Conservation (phyloP, 2,113 vertebrate species). For the Neogobius melanostomus region DNA sequence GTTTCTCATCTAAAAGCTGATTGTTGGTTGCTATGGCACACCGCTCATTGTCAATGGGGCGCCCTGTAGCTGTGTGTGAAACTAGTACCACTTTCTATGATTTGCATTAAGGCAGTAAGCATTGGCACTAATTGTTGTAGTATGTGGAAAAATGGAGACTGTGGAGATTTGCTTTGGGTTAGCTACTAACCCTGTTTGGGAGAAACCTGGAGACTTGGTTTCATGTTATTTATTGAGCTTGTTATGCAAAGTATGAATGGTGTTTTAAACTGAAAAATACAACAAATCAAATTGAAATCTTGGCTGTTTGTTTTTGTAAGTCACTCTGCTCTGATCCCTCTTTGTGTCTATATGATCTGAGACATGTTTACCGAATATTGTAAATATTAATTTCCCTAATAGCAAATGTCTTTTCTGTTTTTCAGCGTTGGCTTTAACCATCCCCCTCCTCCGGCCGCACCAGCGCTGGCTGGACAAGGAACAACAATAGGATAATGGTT, state of each 20-base stretch:
- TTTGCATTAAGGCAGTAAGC: conserved; percentile 92
- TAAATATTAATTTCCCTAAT: conserved; percentile 42
- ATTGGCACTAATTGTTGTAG: conserved; percentile 87
- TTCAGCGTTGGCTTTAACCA: conserved; percentile 55
- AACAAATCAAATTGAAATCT: conserved; percentile 47
- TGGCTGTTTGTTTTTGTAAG: conserved; percentile 43
- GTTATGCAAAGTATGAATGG: conserved; percentile 59
- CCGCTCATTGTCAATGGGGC: conserved; percentile 62
- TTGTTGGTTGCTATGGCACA: conserved; percentile 79
- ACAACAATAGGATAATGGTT: conserved; percentile 76
- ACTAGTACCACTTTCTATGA: conserved; percentile 78
- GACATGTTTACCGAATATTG: conserved; percentile 23
- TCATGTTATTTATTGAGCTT: conserved; percentile 62
- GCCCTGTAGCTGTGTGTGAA: conserved; percentile 69
- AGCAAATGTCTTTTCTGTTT: conserved; percentile 65
- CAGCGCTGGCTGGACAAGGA: conserved; percentile 68
- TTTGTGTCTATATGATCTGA: conserved; percentile 28
- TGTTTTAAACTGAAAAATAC: conserved; percentile 23
- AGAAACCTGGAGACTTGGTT: conserved; percentile 54
- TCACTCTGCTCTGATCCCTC: conserved; percentile 37
- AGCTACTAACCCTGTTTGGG: conserved; percentile 57
- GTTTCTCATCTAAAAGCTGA: conserved; percentile 75
- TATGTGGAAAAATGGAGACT: conserved; percentile 57
- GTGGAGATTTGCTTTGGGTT: conserved; percentile 61
- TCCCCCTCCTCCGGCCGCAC: conserved; percentile 61